Conservation (phyloP, 1,140 invertebrate species). For the Euschistus heros region DNA sequence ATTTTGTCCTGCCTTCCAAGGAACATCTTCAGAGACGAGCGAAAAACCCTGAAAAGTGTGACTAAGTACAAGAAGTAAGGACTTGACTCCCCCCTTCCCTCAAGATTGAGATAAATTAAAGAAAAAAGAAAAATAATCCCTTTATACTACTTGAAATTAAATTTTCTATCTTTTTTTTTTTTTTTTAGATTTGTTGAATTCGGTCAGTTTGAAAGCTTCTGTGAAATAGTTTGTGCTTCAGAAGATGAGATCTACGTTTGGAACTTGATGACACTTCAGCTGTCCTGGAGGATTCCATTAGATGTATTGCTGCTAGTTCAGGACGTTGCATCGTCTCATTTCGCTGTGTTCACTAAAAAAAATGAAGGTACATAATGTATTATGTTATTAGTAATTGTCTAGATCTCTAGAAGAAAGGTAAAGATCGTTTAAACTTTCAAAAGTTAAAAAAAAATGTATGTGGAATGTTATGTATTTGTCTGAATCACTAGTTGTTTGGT, state of each 20-base stretch:
- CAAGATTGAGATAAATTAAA: too few relatives aligned
- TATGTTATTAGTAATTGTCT: too few relatives aligned
- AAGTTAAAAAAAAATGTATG: too few relatives aligned
- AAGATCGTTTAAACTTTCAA: too few relatives aligned
- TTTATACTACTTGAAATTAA: neutral
- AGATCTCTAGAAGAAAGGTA: too few relatives aligned
- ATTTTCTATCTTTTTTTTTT: conserved; percentile 14
- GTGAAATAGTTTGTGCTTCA: conserved; percentile 50
- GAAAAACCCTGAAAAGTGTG: too few relatives aligned
- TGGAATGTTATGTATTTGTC: too few relatives aligned
- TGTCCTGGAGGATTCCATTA: conserved; percentile 48
- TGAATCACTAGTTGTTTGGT: neutral
- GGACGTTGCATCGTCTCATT: conserved; percentile 50
- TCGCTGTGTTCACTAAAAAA: conserved; percentile 51
- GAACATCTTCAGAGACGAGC: too few relatives aligned
- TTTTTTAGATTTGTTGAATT: conserved; percentile 47
- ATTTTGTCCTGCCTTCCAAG: too few relatives aligned
- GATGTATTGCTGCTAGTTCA: conserved; percentile 39
- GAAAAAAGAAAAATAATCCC: too few relatives aligned
- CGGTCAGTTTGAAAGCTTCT: conserved; percentile 49
- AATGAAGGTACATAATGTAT: conserved; percentile 34
- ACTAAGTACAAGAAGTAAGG: too few relatives aligned
- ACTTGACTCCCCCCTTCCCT: too few relatives aligned
- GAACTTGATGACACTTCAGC: conserved; percentile 55
- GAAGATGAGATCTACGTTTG: conserved; percentile 49